Percentiles rank a stretch among this genome's conserved stretches.
These are phyloP conservation scores for Peucedramus taeniatus DNA, from an alignment of 2,113 vertebrate genomes.

Conservation along the genomic window DNA sequence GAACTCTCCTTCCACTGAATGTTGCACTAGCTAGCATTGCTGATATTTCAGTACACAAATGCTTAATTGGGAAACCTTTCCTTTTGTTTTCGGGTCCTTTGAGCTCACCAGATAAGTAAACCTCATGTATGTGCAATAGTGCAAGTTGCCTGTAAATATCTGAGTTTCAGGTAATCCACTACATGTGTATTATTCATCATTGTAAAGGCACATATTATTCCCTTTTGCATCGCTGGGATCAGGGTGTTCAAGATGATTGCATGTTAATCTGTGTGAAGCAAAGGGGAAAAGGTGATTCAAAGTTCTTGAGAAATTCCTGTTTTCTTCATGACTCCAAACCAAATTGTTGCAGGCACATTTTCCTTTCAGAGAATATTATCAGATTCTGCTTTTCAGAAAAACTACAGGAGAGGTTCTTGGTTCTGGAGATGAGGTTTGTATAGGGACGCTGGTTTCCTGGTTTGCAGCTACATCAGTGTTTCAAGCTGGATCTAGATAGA, in stretches of 20 bases:
- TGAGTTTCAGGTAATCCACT: not conserved
- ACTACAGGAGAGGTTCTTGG: not conserved
- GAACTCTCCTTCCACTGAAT: not conserved
- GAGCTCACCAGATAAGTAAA: not conserved
- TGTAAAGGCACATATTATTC: not conserved
- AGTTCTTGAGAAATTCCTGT: not conserved
- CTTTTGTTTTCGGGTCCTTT: not conserved
- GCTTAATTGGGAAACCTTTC: not conserved
- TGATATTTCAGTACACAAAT: not conserved
- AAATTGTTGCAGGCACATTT: not conserved
- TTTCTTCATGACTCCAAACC: not conserved
- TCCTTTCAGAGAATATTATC: not conserved
- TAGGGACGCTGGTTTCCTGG: not conserved
- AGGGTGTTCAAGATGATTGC: not conserved
- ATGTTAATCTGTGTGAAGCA: rapidly evolving
- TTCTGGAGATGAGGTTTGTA: not conserved
- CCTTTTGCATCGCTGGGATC: not conserved
- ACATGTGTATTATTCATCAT: not conserved
- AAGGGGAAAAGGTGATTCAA: not conserved
- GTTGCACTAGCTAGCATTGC: not conserved
- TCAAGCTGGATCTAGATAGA: not conserved
- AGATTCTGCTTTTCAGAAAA: not conserved
- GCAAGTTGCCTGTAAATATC: not conserved
- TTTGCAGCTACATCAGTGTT: not conserved
- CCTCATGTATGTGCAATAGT: not conserved